phyloP scores from a whole-genome alignment of 2,113 vertebrate genomes.

The Astur gentilis region DNA sequence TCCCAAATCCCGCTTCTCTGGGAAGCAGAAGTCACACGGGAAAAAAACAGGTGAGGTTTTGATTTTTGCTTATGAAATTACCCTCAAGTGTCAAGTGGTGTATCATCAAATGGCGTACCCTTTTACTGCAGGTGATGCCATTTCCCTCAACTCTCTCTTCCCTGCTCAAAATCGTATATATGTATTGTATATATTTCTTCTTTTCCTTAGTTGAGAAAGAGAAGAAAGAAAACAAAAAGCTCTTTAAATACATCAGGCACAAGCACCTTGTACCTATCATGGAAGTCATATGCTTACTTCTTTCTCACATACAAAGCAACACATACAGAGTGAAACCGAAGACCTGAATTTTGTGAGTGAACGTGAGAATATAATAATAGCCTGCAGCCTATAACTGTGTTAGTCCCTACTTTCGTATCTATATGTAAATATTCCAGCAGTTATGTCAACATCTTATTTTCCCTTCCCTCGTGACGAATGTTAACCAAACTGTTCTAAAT shows the following conservation, averaged over 20 bases:
- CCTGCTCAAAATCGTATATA: background rate
- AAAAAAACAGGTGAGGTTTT: background rate
- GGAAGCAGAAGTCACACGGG: background rate
- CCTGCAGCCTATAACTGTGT: background rate
- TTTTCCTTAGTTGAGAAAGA: background rate
- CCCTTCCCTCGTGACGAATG: background rate
- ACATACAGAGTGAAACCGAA: background rate
- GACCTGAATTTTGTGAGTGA: background rate
- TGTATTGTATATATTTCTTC: background rate
- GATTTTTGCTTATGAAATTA: background rate
- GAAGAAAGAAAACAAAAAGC: background rate
- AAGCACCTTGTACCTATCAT: background rate
- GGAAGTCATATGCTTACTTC: background rate
- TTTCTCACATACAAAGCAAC: background rate
- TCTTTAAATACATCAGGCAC: background rate
- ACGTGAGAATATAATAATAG: background rate
- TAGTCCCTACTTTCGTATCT: background rate
- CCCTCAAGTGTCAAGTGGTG: background rate
- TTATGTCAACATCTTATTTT: background rate
- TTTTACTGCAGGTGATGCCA: background rate
- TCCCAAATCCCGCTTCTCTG: background rate
- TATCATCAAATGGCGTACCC: background rate
- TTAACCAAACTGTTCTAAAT: constrained; percentile 3
- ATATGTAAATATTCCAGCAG: background rate
- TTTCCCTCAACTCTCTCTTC: background rate